A percentile compares a stretch with the other conserved stretches of the same genome.
Conservation (phyloP, 2,888 invertebrate genomes). For the Macroteleia sp. region DNA sequence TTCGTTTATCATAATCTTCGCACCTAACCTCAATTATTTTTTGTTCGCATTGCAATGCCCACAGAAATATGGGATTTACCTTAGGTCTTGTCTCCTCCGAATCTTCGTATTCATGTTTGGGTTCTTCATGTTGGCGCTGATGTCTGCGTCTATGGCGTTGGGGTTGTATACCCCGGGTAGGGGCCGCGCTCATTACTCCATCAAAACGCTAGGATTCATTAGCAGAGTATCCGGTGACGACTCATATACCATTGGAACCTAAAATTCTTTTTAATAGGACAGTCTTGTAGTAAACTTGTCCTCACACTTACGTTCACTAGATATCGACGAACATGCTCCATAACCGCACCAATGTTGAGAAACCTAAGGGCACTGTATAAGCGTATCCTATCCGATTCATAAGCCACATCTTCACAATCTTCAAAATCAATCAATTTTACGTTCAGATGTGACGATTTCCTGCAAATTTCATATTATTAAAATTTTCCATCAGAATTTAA, state of each 20-base stretch:
- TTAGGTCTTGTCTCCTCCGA: constrained; percentile 86
- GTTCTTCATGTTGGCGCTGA: constrained; percentile 67
- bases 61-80: constrained; percentile 93
- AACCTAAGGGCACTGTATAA: constrained; percentile 7
- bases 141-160: constrained; percentile 81
- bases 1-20: constrained; percentile 94
- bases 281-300: neutral
- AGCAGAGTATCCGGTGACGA: constrained; percentile 28
- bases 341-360: constrained; percentile 7
- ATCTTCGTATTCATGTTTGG: constrained; percentile 66
- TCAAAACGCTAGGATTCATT: constrained; percentile 72
- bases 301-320: constrained; percentile 16
- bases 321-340: constrained; percentile 13
- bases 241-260: neutral
- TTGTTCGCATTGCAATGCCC: constrained; percentile 92
- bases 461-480: no score
- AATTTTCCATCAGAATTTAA: no score
- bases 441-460: neutral
- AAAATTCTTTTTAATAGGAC: neutral
- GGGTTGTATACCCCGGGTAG: constrained; percentile 82
- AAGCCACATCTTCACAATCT: neutral
- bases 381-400: constrained; percentile 7
- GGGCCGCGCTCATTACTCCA: constrained; percentile 84
- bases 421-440: neutral
- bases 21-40: constrained; percentile 93